Base-by-base conservation (phyloP, 1,140 invertebrate species). In the Drosophila watanabei region DNA sequence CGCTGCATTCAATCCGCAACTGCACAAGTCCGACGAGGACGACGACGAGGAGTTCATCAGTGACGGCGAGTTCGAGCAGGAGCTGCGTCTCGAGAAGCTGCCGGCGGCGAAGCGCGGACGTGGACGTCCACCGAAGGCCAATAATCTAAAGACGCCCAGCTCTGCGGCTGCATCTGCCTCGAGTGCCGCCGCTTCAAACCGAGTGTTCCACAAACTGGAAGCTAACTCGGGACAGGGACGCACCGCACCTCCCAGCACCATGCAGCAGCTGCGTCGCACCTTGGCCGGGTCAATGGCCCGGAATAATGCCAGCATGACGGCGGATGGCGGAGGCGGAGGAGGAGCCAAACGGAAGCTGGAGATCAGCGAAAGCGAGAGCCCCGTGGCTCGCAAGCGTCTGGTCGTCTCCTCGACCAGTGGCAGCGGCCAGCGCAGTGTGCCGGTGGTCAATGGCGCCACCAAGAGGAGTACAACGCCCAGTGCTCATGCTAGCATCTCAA, bases 1-100 rank as follows among this genome's bases (percentile, higher is more conserved):
- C 49, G 82, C 45, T 1, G 86, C 86, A 41, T 90, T 82, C 41
- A 86, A 91, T 82, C 86, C 86, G 5, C 87, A 91, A 11, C 30
- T 80, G 45, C 86, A 90, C 68, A 91, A 90, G 49, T 91, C 77
- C 39, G 88, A 92, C 30, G 91, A 92, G 18, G 84, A 92, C 16
- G 75, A 79, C 24, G 77, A 85, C 16, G 77, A 79, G 9, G 85
- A 89, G 16, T 81, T 84, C 8, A 58, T 92, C 9, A 88, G 88
- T 28, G 84, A 85, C 2, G 66, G 37, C 30, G 91, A 91, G 33
- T 86, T 82, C 11, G 60, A 89, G 41, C 46, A 80, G 54, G 72
- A 80, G 41, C 18, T 84, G 43, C 71, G 80, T 9, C 83, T 65
- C 11, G 75, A 73, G 20, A 84, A 84, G 56, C 28, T 66, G 46